Conservation (phyloP, 2,113 vertebrate genomes). For the Felis catus region F.catus_Fca126_mat1.0 CM031417.1:41339001-41339500, state of each 20-base stretch:
- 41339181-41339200: neutral
- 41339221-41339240: neutral
- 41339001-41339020: neutral
- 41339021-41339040: neutral
- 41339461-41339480: neutral
- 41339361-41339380: neutral
- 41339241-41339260: neutral
- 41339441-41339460: neutral
- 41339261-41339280: neutral
- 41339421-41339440: neutral
- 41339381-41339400: neutral
- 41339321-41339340: neutral
- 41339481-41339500: neutral
- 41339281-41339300: neutral
- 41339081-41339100: neutral
- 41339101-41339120: neutral
- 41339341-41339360: neutral
- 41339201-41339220: neutral
- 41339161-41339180: neutral
- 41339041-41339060: neutral
- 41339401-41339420: neutral
- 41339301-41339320: neutral
- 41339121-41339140: neutral
- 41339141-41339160: neutral
- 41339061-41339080: neutral